Conservation (phyloP, 2,797 vertebrate species). For the Sarcophilus harrisii region DNA sequence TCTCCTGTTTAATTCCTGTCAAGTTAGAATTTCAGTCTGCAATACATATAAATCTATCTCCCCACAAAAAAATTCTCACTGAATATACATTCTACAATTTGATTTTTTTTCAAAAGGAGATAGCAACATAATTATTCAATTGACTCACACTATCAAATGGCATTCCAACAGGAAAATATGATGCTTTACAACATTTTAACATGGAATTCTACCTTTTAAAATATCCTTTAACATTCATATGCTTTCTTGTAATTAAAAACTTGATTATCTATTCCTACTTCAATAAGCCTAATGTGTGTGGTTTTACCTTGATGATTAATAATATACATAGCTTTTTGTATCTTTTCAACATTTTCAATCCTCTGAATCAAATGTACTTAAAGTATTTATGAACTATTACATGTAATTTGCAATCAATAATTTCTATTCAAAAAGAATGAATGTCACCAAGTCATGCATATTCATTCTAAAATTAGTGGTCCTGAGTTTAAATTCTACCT, state of each 20-base stretch:
- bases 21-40: rapidly evolving
- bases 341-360: neutral
- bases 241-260: neutral
- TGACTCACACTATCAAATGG: neutral
- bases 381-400: neutral
- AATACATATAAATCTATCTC: neutral
- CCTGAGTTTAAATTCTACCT: neutral
- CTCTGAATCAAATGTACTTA: neutral
- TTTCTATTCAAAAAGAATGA: neutral
- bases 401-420: neutral
- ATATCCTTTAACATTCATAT: neutral
- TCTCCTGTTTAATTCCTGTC: neutral
- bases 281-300: neutral
- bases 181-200: neutral
- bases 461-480: neutral
- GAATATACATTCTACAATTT: rapidly evolving
- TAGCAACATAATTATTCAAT: neutral
- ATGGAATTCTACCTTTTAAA: neutral
- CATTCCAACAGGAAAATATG: neutral
- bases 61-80: neutral
- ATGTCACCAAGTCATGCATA: neutral
- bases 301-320: neutral
- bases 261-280: neutral
- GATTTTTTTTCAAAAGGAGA: neutral
- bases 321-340: neutral